These are phyloP conservation scores for Chlamydotis undulata DNA, from an alignment of 2,113 vertebrate species.

Conservation along the genomic window DNA sequence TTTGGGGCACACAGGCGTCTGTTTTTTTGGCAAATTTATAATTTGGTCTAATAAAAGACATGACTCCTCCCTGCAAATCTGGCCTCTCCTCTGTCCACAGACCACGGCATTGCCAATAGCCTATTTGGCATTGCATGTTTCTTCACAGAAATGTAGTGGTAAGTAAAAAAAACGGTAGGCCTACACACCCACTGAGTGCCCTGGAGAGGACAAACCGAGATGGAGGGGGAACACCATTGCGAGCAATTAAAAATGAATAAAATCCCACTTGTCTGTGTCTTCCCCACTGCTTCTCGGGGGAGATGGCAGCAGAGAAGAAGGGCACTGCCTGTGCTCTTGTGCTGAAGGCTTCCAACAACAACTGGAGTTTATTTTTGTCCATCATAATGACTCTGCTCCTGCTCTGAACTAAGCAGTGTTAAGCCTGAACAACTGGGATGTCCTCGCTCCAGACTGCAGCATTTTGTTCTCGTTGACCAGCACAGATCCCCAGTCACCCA, in stretches of 20 bases:
- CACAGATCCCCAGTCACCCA: neutral
- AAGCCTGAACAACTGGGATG: conserved; percentile 3
- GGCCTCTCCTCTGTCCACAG: neutral
- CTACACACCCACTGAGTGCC: neutral
- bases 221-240: neutral
- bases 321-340: neutral
- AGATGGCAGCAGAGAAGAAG: neutral
- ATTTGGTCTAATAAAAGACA: neutral
- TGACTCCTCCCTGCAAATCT: neutral
- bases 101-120: neutral
- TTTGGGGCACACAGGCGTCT: fast-evolving
- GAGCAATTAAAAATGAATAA: neutral
- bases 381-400: neutral
- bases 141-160: neutral
- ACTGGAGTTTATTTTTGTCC: conserved; percentile 42
- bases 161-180: neutral
- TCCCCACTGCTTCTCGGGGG: neutral
- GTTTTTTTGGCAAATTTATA: neutral
- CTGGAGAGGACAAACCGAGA: neutral
- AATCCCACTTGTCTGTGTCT: neutral
- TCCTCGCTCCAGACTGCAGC: fast-evolving
- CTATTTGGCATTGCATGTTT: neutral
- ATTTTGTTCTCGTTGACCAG: neutral
- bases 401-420: neutral
- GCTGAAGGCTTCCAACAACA: neutral